phyloP scores from a whole-genome alignment of 1,140 invertebrate species.

The Riptortus pedestris region DNA sequence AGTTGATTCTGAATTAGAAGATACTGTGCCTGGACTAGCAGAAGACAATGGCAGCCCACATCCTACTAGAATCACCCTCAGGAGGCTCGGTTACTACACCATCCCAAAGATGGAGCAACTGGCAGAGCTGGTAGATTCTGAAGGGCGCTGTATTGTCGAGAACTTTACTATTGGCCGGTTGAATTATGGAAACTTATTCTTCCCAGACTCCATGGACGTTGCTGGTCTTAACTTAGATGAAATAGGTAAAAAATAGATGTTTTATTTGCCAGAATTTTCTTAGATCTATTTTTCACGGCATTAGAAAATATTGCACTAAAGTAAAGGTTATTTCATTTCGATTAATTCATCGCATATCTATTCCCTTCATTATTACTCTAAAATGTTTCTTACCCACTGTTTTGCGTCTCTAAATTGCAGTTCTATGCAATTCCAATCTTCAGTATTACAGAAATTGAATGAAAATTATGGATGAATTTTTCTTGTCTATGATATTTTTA shows the following conservation, averaged over 20 bases:
- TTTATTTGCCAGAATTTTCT: too few species aligned
- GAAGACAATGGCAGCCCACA: constrained; percentile 40
- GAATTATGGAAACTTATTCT: constrained; percentile 88
- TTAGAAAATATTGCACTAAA: neutral
- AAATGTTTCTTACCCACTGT: too few species aligned
- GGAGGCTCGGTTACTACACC: constrained; percentile 75
- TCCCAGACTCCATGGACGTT: constrained; percentile 78
- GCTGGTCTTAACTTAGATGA: constrained; percentile 80
- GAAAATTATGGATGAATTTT: too few species aligned
- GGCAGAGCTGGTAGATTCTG: constrained; percentile 47
- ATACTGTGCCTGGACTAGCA: constrained; percentile 6
- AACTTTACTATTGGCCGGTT: constrained; percentile 81
- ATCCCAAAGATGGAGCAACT: constrained; percentile 71
- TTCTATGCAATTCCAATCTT: too few species aligned
- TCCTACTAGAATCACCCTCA: constrained; percentile 49
- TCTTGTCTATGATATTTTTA: too few species aligned
- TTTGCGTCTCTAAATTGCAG: too few species aligned
- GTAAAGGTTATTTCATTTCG: neutral
- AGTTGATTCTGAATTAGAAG: constrained; percentile 23
- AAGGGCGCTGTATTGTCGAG: constrained; percentile 74
- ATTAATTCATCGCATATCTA: too few species aligned
- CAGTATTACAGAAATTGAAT: too few species aligned
- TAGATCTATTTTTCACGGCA: too few species aligned
- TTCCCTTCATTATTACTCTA: too few species aligned
- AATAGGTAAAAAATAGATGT: constrained; percentile 40